These are phyloP conservation scores for Ochropleura plecta DNA, from an alignment of 2,888 invertebrate species.

Conservation along the genomic window DNA sequence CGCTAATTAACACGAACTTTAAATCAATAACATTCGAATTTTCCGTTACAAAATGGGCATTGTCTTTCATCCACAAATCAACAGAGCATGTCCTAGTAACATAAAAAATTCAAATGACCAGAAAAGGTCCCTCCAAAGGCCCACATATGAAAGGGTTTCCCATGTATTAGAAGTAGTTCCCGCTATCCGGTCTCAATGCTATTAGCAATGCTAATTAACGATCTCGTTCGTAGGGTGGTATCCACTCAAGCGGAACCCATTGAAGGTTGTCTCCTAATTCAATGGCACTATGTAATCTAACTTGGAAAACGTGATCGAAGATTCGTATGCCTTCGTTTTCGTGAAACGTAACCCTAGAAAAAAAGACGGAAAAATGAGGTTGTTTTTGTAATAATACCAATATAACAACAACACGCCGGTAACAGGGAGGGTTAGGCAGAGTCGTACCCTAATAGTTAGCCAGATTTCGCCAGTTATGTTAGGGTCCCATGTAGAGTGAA, in stretches of 20 bases:
- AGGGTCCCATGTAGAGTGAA: background rate
- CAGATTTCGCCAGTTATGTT: background rate
- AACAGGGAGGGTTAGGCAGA: background rate
- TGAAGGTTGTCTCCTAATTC: constrained; percentile 58
- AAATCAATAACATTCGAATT: background rate
- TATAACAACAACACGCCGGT: background rate
- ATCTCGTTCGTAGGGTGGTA: constrained; percentile 58
- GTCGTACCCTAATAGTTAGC: background rate
- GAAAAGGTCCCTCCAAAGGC: constrained; percentile 1
- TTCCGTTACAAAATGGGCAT: background rate
- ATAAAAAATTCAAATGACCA: constrained; percentile 47
- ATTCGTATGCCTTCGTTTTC: constrained; percentile 26
- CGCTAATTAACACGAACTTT: background rate
- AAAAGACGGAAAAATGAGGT: background rate
- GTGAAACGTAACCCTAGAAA: background rate
- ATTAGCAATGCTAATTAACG: constrained; percentile 76
- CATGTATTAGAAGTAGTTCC: constrained; percentile 39
- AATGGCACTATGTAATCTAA: constrained; percentile 61
- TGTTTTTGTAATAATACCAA: background rate
- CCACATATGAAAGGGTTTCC: constrained; percentile 39
- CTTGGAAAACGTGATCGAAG: constrained; percentile 61
- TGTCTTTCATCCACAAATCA: background rate
- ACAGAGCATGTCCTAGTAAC: background rate
- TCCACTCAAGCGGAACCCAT: constrained; percentile 57
- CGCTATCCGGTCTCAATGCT: constrained; percentile 56